Evolutionary conservation across 2,113 vertebrate genomes (phyloP).

Genomic region (Promerops cafer): DNA sequence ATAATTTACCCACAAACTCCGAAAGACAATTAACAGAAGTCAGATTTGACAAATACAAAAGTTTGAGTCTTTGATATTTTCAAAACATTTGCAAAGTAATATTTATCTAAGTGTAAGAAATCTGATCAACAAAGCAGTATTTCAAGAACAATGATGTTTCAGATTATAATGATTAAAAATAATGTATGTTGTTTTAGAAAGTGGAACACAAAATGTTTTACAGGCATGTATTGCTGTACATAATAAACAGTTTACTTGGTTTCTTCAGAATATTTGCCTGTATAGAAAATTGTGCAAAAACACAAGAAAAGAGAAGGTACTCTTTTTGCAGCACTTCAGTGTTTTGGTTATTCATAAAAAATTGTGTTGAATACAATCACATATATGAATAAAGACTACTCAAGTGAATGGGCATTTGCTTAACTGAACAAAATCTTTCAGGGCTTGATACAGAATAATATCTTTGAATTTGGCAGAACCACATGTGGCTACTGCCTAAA

Average conservation of each 20-base stretch:
- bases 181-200: background rate
- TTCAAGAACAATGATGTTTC: background rate
- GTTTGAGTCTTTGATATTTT: background rate
- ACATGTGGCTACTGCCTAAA: background rate
- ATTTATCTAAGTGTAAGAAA: background rate
- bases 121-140: background rate
- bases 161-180: background rate
- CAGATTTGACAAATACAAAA: background rate
- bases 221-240: background rate
- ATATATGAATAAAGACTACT: background rate
- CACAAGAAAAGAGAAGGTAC: background rate
- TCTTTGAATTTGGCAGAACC: background rate
- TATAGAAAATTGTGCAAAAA: background rate
- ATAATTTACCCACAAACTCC: background rate
- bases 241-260: background rate
- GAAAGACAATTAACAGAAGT: background rate
- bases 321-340: background rate
- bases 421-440: background rate
- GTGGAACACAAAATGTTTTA: background rate
- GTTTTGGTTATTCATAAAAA: background rate
- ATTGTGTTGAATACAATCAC: background rate
- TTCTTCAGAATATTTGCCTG: background rate
- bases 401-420: background rate
- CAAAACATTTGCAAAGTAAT: background rate
- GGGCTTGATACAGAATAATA: background rate